Evolutionary conservation across 2,888 invertebrate species (phyloP).

Genomic region (Melanostoma mellinum): DNA sequence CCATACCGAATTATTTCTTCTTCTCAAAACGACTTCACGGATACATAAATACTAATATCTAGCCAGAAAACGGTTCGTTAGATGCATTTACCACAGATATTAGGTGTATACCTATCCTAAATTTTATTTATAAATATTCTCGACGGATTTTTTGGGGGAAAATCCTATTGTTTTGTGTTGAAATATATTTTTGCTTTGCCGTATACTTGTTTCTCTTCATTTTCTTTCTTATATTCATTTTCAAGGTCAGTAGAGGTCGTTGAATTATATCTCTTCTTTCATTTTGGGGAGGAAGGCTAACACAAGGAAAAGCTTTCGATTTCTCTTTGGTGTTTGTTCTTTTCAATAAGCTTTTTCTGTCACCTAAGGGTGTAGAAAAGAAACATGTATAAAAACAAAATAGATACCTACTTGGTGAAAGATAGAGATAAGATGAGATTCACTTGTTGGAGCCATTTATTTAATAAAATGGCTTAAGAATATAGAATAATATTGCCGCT

Average conservation of each 20-base stretch:
- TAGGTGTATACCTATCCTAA: background rate
- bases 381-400: background rate
- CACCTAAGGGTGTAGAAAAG: conserved; percentile 6
- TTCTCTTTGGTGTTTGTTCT: conserved; percentile 31
- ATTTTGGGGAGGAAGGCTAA: background rate
- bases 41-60: background rate
- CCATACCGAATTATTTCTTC: conserved; percentile 3
- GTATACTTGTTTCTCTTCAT: conserved; percentile 3
- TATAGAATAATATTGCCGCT: background rate
- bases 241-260: conserved; percentile 73
- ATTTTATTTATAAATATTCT: conserved; percentile 18
- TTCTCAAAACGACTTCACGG: conserved; percentile 17
- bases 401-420: conserved; percentile 1
- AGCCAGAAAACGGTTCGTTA: background rate
- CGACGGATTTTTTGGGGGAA: background rate
- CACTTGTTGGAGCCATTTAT: conserved; percentile 24
- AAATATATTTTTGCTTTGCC: background rate
- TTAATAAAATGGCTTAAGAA: conserved; percentile 14
- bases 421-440: conserved; percentile 32
- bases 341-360: conserved; percentile 28
- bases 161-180: background rate
- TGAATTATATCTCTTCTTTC: conserved; percentile 16
- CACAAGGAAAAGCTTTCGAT: conserved; percentile 34
- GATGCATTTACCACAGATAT: conserved; percentile 28
- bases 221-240: conserved; percentile 15